Percentiles rank a stretch among this genome's conserved stretches.
These are phyloP conservation scores for Cryptocephalus moraei DNA, from an alignment of 2,888 invertebrate genomes.

Conservation along the genomic window DNA sequence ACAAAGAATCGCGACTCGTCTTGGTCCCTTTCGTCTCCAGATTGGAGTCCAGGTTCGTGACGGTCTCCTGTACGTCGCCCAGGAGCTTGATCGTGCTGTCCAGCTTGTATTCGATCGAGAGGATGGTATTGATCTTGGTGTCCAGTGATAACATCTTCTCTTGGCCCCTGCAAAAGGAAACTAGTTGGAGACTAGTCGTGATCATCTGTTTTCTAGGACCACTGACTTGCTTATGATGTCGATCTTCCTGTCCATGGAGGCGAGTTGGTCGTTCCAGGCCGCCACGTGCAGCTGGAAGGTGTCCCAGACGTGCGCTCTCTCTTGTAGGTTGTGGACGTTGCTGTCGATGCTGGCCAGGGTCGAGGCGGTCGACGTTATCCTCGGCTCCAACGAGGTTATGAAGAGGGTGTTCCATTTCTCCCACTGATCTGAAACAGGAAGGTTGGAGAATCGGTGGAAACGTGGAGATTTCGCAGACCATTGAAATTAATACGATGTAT, in stretches of 20 bases:
- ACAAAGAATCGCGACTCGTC: conserved; percentile 21
- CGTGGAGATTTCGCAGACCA: too few relatives aligned
- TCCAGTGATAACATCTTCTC: conserved; percentile 34
- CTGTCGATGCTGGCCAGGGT: conserved; percentile 37
- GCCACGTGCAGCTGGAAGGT: conserved; percentile 44
- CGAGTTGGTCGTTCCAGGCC: conserved; percentile 45
- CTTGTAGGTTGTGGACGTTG: conserved; percentile 40
- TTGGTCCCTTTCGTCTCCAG: conserved; percentile 9
- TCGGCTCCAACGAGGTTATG: conserved; percentile 37
- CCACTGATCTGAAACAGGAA: conserved; percentile 28
- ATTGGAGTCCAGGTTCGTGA: conserved; percentile 8
- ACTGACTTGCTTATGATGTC: conserved; percentile 39
- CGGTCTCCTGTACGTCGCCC: conserved; percentile 13
- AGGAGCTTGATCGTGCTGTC: conserved; percentile 19
- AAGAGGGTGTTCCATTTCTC: conserved; percentile 37
- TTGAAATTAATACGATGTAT: too few relatives aligned
- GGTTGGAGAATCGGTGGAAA: not conserved
- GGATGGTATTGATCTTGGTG: conserved; percentile 29
- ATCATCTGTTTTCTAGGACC: not conserved
- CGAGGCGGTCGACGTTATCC: conserved; percentile 33
- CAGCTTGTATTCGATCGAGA: conserved; percentile 28
- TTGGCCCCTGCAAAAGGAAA: conserved; percentile 29
- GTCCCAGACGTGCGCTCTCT: conserved; percentile 44
- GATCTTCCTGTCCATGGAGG: conserved; percentile 41
- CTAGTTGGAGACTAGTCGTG: not conserved